phyloP scores from a whole-genome alignment of 2,113 vertebrate species.

The Danio rerio region GRCz12tu NC_133197.1:17227001-17227500 shows the following conservation, averaged over 20 bases:
- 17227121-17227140: conserved; percentile 33
- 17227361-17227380: conserved; percentile 17
- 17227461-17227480: conserved; percentile 80
- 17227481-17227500: conserved; percentile 84
- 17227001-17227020: conserved; percentile 99
- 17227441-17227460: conserved; percentile 60
- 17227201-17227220: conserved; percentile 24
- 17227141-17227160: conserved; percentile 24
- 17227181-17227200: not conserved
- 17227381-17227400: conserved; percentile 16
- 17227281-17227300: not conserved
- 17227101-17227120: conserved; percentile 36
- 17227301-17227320: conserved; percentile 31
- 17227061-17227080: conserved; percentile 10
- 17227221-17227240: conserved; percentile 11
- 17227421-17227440: conserved; percentile 50
- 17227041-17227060: not conserved
- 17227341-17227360: conserved; percentile 22
- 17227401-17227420: conserved; percentile 21
- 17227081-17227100: conserved; percentile 8
- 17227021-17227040: conserved; percentile 17
- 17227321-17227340: not conserved
- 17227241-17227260: not conserved
- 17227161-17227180: not conserved
- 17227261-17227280: not conserved